Percentiles rank a stretch among this genome's conserved stretches.
Evolutionary conservation across 2,888 invertebrate genomes (phyloP).

Genomic region (Euspilapteryx auroguttella): DNA sequence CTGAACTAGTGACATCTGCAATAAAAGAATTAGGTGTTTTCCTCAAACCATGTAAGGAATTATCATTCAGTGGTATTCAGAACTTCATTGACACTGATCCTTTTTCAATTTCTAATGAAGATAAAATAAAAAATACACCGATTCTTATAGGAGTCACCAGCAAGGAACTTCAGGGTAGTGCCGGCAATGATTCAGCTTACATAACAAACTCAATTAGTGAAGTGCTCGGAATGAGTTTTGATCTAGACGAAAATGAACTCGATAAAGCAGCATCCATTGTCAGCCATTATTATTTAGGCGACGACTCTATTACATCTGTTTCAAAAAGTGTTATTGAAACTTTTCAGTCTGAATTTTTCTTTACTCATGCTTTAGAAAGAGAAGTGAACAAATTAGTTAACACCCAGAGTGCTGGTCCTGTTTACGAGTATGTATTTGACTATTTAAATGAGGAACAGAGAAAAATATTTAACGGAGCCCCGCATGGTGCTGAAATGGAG

Average conservation of each 20-base stretch:
- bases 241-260: not conserved
- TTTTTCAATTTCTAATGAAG: not conserved
- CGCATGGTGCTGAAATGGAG: not conserved
- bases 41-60: slow-evolving; percentile 1
- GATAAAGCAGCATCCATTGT: not conserved
- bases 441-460: not conserved
- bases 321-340: not conserved
- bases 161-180: not conserved
- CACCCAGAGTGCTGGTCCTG: not conserved
- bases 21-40: not conserved
- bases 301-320: not conserved
- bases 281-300: slow-evolving; percentile 2
- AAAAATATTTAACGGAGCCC: too few relatives aligned
- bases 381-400: not conserved
- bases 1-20: not conserved
- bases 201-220: not conserved
- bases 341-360: not conserved
- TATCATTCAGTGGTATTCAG: slow-evolving; percentile 2
- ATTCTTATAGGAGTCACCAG: slow-evolving; percentile 1
- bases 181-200: too few relatives aligned
- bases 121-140: slow-evolving; percentile 1
- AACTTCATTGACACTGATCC: slow-evolving; percentile 1
- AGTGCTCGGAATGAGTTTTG: not conserved
- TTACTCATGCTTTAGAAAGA: not conserved
- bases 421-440: not conserved